Percentiles rank a stretch among this genome's conserved stretches.
Conservation (phyloP, 2,888 invertebrate genomes). For the Caenorhabditis macrosperma region DNA sequence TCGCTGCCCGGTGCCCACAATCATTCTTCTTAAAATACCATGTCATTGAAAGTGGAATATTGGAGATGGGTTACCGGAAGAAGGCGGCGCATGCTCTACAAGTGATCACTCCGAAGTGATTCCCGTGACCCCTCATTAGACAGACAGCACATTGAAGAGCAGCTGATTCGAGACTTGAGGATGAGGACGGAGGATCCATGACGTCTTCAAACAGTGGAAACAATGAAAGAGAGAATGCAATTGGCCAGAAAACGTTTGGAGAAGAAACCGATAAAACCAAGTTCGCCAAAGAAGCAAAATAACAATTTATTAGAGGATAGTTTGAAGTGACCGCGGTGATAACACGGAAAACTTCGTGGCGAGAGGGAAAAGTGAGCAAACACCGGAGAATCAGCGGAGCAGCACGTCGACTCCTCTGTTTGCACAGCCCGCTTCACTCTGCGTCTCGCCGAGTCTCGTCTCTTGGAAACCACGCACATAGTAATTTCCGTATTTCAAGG, state of each 20-base stretch:
- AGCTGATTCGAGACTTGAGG: neutral
- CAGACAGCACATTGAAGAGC: neutral
- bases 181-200: neutral
- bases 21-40: constrained; percentile 20
- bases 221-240: neutral
- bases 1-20: constrained; percentile 17
- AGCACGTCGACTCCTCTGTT: neutral
- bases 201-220: too few species aligned
- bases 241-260: neutral
- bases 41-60: neutral
- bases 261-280: neutral
- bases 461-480: neutral
- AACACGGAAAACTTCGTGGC: neutral
- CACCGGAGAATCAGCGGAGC: neutral
- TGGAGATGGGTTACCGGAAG: neutral
- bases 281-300: neutral
- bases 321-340: neutral
- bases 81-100: constrained; percentile 8
- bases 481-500: neutral
- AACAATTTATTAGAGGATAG: neutral
- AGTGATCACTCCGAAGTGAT: constrained; percentile 7
- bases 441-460: neutral
- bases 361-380: constrained; percentile 6
- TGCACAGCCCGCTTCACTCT: neutral
- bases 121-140: constrained; percentile 3